These are phyloP conservation scores for Myzus persicae DNA, from an alignment of 1,140 invertebrate genomes.

Conservation along the genomic window DNA sequence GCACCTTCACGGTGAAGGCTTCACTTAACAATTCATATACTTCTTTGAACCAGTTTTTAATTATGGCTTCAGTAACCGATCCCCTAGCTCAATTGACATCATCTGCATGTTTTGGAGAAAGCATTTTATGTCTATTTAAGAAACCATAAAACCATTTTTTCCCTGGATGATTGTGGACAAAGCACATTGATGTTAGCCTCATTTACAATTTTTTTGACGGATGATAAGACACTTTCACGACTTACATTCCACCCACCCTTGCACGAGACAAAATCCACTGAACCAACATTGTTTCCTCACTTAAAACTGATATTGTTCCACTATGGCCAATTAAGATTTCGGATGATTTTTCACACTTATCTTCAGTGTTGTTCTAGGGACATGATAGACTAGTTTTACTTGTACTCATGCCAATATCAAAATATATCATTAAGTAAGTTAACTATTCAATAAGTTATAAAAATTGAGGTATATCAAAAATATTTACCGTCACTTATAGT, in stretches of 20 bases:
- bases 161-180: not conserved
- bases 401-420: not conserved
- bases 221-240: not conserved
- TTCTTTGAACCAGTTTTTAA: no score
- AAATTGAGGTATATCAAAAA: not conserved
- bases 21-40: no score
- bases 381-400: not conserved
- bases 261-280: not conserved
- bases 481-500: not conserved
- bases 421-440: not conserved
- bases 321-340: not conserved
- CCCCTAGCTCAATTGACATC: not conserved
- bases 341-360: not conserved
- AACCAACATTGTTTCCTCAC: not conserved
- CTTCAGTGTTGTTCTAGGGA: not conserved
- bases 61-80: not conserved
- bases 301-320: not conserved
- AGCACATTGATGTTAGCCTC: not conserved
- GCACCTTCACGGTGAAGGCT: no score
- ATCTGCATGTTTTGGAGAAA: not conserved
- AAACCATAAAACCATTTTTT: not conserved
- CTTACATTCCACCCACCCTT: not conserved
- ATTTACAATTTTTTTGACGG: not conserved
- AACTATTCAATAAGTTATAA: not conserved
- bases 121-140: not conserved